Evolutionary conservation across 2,113 vertebrate genomes (phyloP).

Genomic region (Embiotoca jacksoni): DNA sequence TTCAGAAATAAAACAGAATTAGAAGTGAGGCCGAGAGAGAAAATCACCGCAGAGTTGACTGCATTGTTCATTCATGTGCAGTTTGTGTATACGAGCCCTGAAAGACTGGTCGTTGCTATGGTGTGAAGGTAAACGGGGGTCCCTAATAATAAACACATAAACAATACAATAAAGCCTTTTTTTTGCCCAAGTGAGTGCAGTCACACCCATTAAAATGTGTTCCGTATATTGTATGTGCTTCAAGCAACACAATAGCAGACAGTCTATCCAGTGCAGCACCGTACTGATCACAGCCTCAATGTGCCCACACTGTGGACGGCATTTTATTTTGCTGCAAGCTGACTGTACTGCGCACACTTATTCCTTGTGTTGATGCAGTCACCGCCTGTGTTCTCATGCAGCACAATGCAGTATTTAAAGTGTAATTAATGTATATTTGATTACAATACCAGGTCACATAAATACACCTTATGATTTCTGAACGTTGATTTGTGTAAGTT

Average conservation of each 20-base stretch:
- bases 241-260: conserved; percentile 32
- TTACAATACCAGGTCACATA: conserved; percentile 31
- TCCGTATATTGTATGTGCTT: conserved; percentile 36
- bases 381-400: conserved; percentile 36
- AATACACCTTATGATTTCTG: conserved; percentile 10
- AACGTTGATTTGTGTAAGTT: conserved; percentile 34
- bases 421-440: conserved; percentile 45
- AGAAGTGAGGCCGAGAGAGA: conserved; percentile 11
- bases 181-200: conserved; percentile 34
- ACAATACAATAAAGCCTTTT: conserved; percentile 31
- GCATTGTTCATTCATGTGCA: conserved; percentile 44
- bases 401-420: not conserved
- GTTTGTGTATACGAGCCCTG: conserved; percentile 19
- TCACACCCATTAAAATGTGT: conserved; percentile 44
- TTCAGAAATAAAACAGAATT: conserved; percentile 47
- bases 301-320: conserved; percentile 11
- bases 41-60: conserved; percentile 2
- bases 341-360: not conserved
- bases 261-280: conserved; percentile 17
- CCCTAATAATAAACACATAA: conserved; percentile 34
- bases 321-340: conserved; percentile 32
- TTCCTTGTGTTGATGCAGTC: not conserved
- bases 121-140: conserved; percentile 27
- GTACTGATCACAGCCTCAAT: conserved; percentile 36
- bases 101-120: conserved; percentile 23